A percentile compares a stretch with the other conserved stretches of the same genome.
Conservation (phyloP, 2,888 invertebrate genomes). For the Clitarchus hookeri region DNA sequence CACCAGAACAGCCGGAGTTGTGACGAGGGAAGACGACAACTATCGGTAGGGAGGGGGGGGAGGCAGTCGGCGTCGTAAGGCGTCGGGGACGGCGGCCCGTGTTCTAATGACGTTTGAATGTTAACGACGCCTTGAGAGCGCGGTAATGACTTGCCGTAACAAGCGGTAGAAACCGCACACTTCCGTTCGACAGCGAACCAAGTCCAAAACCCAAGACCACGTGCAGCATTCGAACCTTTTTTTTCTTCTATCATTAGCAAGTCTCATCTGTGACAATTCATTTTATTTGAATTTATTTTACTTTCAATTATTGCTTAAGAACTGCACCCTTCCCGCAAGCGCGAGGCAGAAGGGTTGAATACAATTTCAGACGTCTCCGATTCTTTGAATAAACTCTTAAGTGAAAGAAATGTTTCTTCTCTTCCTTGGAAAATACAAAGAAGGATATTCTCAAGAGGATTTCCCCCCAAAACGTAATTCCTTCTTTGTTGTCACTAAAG, state of each 20-base stretch:
- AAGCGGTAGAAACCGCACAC: constrained; percentile 34
- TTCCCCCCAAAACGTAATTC: background rate
- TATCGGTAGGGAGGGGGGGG: constrained; percentile 7
- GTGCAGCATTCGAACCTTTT: no score
- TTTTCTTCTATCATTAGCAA: no score
- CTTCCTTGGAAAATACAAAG: background rate
- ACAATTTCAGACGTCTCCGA: no score
- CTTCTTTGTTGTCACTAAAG: background rate
- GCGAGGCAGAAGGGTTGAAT: background rate
- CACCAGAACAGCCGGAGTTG: no score
- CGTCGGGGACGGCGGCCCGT: constrained; percentile 37
- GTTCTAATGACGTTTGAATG: constrained; percentile 45
- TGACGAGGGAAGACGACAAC: background rate
- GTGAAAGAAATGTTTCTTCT: background rate
- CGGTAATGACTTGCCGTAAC: constrained; percentile 41
- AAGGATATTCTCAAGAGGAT: background rate
- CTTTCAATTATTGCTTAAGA: background rate
- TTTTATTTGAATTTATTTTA: no score
- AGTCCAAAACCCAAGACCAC: no score
- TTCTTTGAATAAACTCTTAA: background rate
- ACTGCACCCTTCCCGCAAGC: background rate
- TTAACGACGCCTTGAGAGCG: constrained; percentile 43
- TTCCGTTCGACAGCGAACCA: no score
- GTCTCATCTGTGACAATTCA: no score
- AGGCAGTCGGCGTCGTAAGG: constrained; percentile 24